Conservation (phyloP, 2,797 vertebrate genomes). For the Momotus momota region DNA sequence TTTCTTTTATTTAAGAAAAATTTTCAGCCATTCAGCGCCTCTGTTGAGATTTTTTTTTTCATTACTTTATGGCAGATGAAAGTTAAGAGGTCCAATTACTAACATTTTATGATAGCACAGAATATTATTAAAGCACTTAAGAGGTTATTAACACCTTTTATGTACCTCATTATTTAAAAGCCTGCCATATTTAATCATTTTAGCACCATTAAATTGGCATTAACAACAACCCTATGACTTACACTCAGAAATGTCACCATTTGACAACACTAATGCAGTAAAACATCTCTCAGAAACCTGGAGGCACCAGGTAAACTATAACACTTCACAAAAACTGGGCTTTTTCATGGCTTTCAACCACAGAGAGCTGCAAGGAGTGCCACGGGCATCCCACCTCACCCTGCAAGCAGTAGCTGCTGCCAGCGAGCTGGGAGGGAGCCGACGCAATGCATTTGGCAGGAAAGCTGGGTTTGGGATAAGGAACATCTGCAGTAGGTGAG, state of each 20-base stretch:
- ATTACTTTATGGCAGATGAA: conserved; percentile 75
- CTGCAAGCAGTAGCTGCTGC: background rate
- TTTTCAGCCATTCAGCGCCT: conserved; percentile 44
- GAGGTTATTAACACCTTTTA: conserved; percentile 84
- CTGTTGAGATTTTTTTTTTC: conserved; percentile 61
- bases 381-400: background rate
- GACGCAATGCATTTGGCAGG: background rate
- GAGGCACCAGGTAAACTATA: conserved; percentile 25
- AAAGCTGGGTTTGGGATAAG: background rate
- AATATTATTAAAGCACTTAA: conserved; percentile 81
- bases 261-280: conserved; percentile 68
- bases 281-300: conserved; percentile 43
- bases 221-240: conserved; percentile 77
- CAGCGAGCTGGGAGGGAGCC: accelerated
- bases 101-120: conserved; percentile 77
- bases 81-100: conserved; percentile 77
- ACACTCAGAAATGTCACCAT: conserved; percentile 69
- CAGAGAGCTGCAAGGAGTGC: background rate
- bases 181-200: conserved; percentile 78
- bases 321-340: background rate
- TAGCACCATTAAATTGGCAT: conserved; percentile 79
- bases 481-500: background rate
- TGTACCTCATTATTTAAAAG: conserved; percentile 80
- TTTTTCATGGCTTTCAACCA: background rate
- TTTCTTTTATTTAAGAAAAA: conserved; percentile 52